Percentiles rank a stretch among this genome's conserved stretches.
Evolutionary conservation across 2,888 invertebrate genomes (phyloP).

Genomic region (Matsumyia berberina): DNA sequence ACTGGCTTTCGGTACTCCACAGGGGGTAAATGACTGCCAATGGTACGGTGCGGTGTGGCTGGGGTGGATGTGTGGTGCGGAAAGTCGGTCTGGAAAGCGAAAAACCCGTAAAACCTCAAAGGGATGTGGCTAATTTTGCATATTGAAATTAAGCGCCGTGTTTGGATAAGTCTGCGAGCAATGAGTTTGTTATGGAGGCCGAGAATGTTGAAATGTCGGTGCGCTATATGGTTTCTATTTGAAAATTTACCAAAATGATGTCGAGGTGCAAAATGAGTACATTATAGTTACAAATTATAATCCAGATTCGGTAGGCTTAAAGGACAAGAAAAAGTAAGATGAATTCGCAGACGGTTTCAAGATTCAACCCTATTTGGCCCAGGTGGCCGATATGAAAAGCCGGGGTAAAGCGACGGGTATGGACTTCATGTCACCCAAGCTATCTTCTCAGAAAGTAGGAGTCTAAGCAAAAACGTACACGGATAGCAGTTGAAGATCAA

Average conservation of each 20-base stretch:
- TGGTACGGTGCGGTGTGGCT: constrained; percentile 13
- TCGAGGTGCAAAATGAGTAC: background rate
- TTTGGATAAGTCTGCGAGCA: constrained; percentile 13
- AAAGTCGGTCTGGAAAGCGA: constrained; percentile 48
- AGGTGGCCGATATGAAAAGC: no score
- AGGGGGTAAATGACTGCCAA: constrained; percentile 50
- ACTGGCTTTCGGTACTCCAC: constrained; percentile 36
- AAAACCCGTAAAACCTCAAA: constrained; percentile 69
- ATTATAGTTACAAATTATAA: no score
- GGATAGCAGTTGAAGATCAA: no score
- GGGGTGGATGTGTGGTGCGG: constrained; percentile 31
- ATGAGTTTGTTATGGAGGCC: constrained; percentile 17
- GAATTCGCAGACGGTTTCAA: no score
- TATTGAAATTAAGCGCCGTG: constrained; percentile 57
- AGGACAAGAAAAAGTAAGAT: no score
- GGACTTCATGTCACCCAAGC: no score
- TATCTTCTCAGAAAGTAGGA: no score
- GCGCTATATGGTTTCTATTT: constrained; percentile 32
- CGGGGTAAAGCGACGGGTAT: no score
- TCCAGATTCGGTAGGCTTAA: no score
- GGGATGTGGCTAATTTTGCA: constrained; percentile 73
- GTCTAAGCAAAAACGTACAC: no score
- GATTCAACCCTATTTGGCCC: no score
- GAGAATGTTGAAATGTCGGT: constrained; percentile 28
- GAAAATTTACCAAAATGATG: background rate